Percentiles rank a stretch among this genome's conserved stretches.
Conservation (phyloP, 2,797 vertebrate genomes). For the Erethizon dorsatum region DNA sequence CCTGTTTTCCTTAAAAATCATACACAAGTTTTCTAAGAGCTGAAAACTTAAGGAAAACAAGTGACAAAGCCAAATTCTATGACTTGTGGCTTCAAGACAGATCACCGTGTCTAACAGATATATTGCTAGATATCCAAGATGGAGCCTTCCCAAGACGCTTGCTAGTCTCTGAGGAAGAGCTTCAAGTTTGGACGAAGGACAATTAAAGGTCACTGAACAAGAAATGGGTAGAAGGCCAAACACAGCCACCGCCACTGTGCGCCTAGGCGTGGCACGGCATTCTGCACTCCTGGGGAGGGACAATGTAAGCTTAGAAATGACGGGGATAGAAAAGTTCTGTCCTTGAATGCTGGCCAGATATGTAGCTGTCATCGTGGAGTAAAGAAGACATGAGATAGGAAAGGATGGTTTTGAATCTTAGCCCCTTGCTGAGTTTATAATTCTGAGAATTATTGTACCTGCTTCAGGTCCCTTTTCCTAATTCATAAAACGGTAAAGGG, state of each 20-base stretch:
- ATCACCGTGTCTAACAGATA: neutral
- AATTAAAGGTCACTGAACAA: neutral
- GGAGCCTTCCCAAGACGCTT: neutral
- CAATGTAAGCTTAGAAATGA: neutral
- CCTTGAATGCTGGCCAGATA: neutral
- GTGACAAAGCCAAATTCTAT: neutral
- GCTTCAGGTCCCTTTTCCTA: neutral
- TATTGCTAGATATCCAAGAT: too few species aligned
- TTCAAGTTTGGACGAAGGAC: neutral
- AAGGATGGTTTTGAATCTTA: neutral
- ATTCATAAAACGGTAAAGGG: neutral
- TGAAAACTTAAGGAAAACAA: neutral
- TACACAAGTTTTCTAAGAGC: neutral
- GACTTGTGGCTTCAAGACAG: neutral
- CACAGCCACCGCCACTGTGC: neutral
- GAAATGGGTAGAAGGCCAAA: neutral
- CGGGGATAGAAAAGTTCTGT: neutral
- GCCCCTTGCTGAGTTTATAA: neutral
- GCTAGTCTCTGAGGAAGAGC: neutral
- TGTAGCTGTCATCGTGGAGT: neutral
- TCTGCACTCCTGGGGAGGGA: neutral
- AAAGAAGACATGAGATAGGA: neutral
- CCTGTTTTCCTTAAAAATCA: constrained; percentile 31
- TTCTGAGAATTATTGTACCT: neutral
- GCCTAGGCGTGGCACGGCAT: neutral